phyloP scores from a whole-genome alignment of 2,797 vertebrate genomes.

The Cuniculus paca region DNA sequence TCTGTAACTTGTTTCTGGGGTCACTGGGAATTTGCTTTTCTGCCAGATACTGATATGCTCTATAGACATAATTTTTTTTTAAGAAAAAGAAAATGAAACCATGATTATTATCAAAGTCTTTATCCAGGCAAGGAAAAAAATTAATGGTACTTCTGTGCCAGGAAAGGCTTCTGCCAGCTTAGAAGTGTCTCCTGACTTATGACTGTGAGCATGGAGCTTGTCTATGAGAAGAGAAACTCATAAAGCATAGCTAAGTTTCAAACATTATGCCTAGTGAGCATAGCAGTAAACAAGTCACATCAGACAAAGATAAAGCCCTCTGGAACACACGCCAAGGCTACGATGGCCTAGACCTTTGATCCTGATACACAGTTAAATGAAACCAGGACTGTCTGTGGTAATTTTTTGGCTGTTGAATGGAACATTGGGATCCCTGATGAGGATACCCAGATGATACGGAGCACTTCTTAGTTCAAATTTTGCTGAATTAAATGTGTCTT shows the following conservation, averaged over 20 bases:
- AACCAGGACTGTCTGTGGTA: slow-evolving; percentile 46
- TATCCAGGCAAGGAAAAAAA: slow-evolving; percentile 40
- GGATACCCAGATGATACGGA: slow-evolving; percentile 33
- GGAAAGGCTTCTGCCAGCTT: slow-evolving; percentile 44
- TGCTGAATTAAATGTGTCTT: slow-evolving; percentile 66
- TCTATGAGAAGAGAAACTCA: slow-evolving; percentile 13
- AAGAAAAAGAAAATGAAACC: slow-evolving; percentile 54
- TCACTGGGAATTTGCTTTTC: slow-evolving; percentile 50
- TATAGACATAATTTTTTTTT: slow-evolving; percentile 53
- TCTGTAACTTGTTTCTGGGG: slow-evolving; percentile 22
- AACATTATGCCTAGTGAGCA: not conserved
- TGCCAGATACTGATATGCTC: slow-evolving; percentile 44
- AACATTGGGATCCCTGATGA: slow-evolving; percentile 11
- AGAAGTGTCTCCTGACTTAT: slow-evolving; percentile 28
- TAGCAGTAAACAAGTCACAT: slow-evolving; percentile 51
- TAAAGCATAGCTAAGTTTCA: not conserved
- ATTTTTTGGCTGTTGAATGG: slow-evolving; percentile 18
- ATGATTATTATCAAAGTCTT: slow-evolving; percentile 51
- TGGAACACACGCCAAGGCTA: not conserved
- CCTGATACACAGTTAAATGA: slow-evolving; percentile 49
- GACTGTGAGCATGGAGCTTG: not conserved
- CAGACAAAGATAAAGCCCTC: slow-evolving; percentile 44
- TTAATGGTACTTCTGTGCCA: slow-evolving; percentile 21
- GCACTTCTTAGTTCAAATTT: slow-evolving; percentile 43
- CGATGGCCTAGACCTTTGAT: not conserved